Percentiles rank a stretch among this genome's conserved stretches.
phyloP scores from a whole-genome alignment of 2,888 invertebrate genomes.

The Ophioninae sp. region DNA sequence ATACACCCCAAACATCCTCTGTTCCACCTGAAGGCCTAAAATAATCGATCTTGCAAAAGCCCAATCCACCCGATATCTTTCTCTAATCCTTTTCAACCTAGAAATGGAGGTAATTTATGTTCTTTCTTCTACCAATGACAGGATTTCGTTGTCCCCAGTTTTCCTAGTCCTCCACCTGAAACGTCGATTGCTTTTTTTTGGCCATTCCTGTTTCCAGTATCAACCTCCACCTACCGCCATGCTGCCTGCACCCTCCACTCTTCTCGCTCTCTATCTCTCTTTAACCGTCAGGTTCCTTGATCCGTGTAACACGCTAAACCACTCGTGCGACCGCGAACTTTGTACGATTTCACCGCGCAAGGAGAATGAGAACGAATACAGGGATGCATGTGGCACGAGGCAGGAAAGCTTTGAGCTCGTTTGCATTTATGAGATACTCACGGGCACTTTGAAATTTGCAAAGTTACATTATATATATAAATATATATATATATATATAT shows the following conservation, averaged over 20 bases:
- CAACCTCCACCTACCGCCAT: no score
- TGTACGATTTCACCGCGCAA: slow-evolving; percentile 41
- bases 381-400: slow-evolving; percentile 8
- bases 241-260: not conserved
- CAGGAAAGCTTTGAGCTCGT: slow-evolving; percentile 51
- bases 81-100: no score
- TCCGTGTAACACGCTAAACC: slow-evolving; percentile 54
- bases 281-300: slow-evolving; percentile 34
- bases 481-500: no score
- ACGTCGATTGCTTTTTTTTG: no score
- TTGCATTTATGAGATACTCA: slow-evolving; percentile 64
- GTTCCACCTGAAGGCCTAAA: no score
- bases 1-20: no score
- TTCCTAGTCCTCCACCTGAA: no score
- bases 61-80: no score
- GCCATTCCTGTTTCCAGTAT: not conserved
- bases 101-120: no score
- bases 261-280: not conserved
- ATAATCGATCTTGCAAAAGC: no score
- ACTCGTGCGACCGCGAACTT: slow-evolving; percentile 53
- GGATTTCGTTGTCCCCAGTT: no score
- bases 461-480: slow-evolving; percentile 41
- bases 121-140: no score
- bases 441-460: slow-evolving; percentile 60
- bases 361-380: not conserved